Evolutionary conservation across 2,797 vertebrate species (phyloP).

Genomic region (Paratrypauchen microcephalus): DNA sequence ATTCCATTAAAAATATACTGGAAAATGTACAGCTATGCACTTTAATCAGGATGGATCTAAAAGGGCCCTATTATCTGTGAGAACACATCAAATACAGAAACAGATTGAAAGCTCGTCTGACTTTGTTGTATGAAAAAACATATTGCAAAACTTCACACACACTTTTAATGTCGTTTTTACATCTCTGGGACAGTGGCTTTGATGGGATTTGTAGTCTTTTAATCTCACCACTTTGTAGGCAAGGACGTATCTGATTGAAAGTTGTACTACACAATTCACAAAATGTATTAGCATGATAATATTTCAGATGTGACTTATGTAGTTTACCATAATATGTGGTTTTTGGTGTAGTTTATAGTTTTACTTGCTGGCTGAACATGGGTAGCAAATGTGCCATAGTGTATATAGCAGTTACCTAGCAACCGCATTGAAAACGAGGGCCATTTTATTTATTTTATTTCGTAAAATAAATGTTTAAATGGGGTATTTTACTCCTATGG

Average conservation of each 20-base stretch:
- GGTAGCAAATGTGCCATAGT: too few relatives aligned
- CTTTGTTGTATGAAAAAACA: slow-evolving; percentile 17
- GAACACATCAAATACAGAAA: slow-evolving; percentile 38
- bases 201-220: slow-evolving; percentile 8
- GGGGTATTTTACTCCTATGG: too few relatives aligned
- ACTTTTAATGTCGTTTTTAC: slow-evolving; percentile 25
- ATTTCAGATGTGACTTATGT: too few relatives aligned
- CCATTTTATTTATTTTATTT: too few relatives aligned
- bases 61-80: slow-evolving; percentile 7
- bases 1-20: not conserved
- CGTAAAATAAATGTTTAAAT: too few relatives aligned
- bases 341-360: too few relatives aligned
- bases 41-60: not conserved
- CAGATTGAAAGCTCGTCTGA: slow-evolving; percentile 29
- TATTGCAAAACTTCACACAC: slow-evolving; percentile 18
- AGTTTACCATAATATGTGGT: too few relatives aligned
- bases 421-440: too few relatives aligned
- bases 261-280: not conserved
- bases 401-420: too few relatives aligned
- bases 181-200: slow-evolving; percentile 27
- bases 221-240: slow-evolving; percentile 13
- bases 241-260: slow-evolving; percentile 6
- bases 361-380: too few relatives aligned
- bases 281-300: too few relatives aligned
- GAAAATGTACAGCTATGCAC: not conserved